Evolutionary conservation across 1,140 invertebrate genomes (phyloP).

Genomic region (Drosophila rufa): DNA sequence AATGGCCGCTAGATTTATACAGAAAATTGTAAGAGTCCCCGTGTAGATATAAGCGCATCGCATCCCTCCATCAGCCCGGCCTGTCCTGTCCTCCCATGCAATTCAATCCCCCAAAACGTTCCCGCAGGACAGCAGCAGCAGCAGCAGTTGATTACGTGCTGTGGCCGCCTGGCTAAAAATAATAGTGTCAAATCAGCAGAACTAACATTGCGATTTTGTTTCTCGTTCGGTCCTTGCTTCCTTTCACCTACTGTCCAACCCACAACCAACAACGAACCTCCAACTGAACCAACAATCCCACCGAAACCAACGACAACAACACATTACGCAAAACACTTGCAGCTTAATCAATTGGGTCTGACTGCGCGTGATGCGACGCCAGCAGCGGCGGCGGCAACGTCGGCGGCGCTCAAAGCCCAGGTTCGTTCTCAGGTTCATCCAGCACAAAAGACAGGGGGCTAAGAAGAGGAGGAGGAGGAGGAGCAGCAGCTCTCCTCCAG

Average conservation of each 20-base stretch:
- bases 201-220: constrained; percentile 71
- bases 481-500: neutral
- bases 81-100: neutral
- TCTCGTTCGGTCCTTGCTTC: constrained; percentile 24
- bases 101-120: neutral
- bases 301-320: constrained; percentile 49
- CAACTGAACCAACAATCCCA: constrained; percentile 13
- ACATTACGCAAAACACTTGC: constrained; percentile 75
- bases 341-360: constrained; percentile 80
- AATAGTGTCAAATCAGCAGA: constrained; percentile 25
- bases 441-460: neutral
- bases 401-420: constrained; percentile 57
- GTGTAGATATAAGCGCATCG: constrained; percentile 31
- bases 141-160: constrained; percentile 65
- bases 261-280: constrained; percentile 28
- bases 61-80: neutral
- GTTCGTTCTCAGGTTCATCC: constrained; percentile 53
- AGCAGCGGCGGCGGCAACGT: constrained; percentile 40
- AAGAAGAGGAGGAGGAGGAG: neutral
- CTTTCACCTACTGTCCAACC: constrained; percentile 25
- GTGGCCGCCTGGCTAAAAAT: constrained; percentile 28
- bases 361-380: constrained; percentile 61
- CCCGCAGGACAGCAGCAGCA: constrained; percentile 22
- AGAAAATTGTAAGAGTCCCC: constrained; percentile 80
- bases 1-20: constrained; percentile 85